Evolutionary conservation across 37 sponge, comb jelly and placozoan species (phyloP), one percentile per base, ranked within the genome.

Genomic region (Diacarnus erythraeanus): DNA sequence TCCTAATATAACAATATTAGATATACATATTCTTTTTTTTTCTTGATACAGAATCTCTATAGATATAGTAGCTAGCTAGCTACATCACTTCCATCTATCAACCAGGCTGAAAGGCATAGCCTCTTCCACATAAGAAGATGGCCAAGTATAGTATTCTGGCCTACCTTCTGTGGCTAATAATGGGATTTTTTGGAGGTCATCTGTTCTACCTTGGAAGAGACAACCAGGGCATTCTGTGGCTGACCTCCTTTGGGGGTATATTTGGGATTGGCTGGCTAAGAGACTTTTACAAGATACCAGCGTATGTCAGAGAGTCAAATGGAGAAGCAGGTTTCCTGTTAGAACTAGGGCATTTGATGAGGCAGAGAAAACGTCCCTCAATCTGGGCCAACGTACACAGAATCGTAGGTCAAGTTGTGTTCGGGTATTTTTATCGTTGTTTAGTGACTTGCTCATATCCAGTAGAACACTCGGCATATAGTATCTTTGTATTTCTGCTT

Each of bases 131-230:
- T 47, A 12, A 47, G 10, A 47, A 47, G 58, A 80, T 83, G 85
- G 64, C 67, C 42, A 89, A 84, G 74, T 84, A 84, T 63, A 64
- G 37, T 25, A 51, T 76, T 0, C 30, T 86, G 1, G 87, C 94
- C 26, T 94, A 90, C 72, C 29, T 90, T 15, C 82, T 94, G 31
- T 94, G 94, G 94, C 75, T 94, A 23, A 51, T 75, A 0, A 37
- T 83, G 25, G 97, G 97, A n/a, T 89, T 83, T 72, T 72, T 84
- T 2, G 95, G 97, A 18, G 65, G 72, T 4, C 97, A 97, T 70
- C 94, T 91, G 69, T 94, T 94, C 83, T 97, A 97, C 67, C 85
- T 97, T 27, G 76, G 91, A 2, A 77, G 94, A 22, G 85, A 89
- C 72, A 39, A 61, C 15, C 97, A 97, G 18, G 91, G 90, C 4